These are phyloP conservation scores for Leptinotarsa haldemani DNA, from an alignment of 2,888 invertebrate genomes.

Conservation along the genomic window DNA sequence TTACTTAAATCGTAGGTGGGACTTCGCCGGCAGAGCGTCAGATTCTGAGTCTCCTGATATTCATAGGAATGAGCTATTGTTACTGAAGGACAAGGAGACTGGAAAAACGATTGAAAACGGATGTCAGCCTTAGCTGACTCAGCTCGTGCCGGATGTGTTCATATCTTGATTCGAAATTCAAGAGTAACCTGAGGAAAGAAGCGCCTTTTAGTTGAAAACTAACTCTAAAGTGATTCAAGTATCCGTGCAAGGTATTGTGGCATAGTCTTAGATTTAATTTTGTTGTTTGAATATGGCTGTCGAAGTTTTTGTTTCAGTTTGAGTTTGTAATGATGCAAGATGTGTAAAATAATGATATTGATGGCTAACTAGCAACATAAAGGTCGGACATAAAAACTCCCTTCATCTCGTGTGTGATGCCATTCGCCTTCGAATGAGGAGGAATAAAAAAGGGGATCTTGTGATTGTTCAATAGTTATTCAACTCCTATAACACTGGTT, in stretches of 20 bases:
- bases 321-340: neutral
- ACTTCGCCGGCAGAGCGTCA: slow-evolving; percentile 49
- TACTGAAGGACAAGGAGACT: neutral
- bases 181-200: neutral
- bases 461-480: too few relatives aligned
- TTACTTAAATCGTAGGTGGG: slow-evolving; percentile 34
- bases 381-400: too few relatives aligned
- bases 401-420: too few relatives aligned
- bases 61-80: slow-evolving; percentile 9
- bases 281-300: neutral
- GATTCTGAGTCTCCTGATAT: slow-evolving; percentile 43
- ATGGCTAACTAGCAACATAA: too few relatives aligned
- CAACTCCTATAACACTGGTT: too few relatives aligned
- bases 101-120: slow-evolving; percentile 15
- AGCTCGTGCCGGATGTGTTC: slow-evolving; percentile 29
- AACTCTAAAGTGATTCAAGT: neutral
- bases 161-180: neutral
- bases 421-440: too few relatives aligned
- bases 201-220: neutral
- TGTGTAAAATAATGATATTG: too few relatives aligned
- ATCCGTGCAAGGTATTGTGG: neutral
- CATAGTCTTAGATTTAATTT: neutral
- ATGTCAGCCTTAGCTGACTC: slow-evolving; percentile 3
- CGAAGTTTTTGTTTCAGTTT: neutral
- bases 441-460: too few relatives aligned